Evolutionary conservation across 2,113 vertebrate genomes (phyloP), one percentile per base, ranked within the genome.

Genomic region (Anoura caudifer): DNA sequence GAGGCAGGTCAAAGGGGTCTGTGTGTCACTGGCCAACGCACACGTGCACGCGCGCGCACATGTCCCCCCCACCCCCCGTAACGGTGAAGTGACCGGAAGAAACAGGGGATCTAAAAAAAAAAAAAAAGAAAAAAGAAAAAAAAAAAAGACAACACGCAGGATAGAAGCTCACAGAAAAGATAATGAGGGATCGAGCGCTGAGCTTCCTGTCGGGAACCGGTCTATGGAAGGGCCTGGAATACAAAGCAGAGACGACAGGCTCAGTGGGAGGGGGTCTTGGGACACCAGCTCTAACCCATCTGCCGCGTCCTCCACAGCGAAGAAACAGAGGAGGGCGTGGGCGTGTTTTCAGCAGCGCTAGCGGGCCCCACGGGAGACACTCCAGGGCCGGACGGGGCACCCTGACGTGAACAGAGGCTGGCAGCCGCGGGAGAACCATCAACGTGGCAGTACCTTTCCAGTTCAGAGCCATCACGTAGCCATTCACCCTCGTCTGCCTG

Each of bases 251-350:
- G 50, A 67, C 70, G 1, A 67, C 70, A 1, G 81, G 65, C 86
- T 19, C 9, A 17, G 56, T 41, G 92, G 96, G 95, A 94, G 77
- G 88, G 86, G 94, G 81, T 43, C 67, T 7, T 31, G 93, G 95
- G 88, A 85, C 33, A 5, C 50, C 28, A 76, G 28, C 47, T 47
- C 70, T 76, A 84, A 91, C 73, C 70, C 31, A 24, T 54, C 89
- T 77, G 69, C 89, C 31, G 33, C 31, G 72, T 43, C 65, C 45
- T 81, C 67, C 91, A 97, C 85, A 96, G 91, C 6, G 6, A 33
- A 63, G 65, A 88, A 83, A 33, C n/a, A 47, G 69, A 73, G 90
- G 45, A 81, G 81, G 76, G 38, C 43, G 0, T 8, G 67, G 85
- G n/a, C 76, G 76, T 87, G 81, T 67, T 87, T 77, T 67, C 50